phyloP scores from a whole-genome alignment of 1,140 invertebrate species.

The Eumaeus atala region DNA sequence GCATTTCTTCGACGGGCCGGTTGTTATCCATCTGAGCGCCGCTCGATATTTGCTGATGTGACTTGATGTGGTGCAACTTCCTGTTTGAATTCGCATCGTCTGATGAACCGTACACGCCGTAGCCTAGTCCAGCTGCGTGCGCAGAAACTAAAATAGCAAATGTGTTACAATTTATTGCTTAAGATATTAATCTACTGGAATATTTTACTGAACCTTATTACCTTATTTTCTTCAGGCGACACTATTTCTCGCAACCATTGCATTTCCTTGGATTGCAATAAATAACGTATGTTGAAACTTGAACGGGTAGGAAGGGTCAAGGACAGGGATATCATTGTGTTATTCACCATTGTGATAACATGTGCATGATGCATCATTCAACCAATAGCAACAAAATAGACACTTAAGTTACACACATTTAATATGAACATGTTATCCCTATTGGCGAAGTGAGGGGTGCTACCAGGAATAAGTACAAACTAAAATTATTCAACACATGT shows the following conservation, averaged over 20 bases:
- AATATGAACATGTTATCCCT: conserved; percentile 71
- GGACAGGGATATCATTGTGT: conserved; percentile 43
- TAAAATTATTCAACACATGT: conserved; percentile 73
- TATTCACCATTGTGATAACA: conserved; percentile 60
- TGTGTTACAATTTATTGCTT: conserved; percentile 2
- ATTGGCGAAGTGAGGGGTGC: conserved; percentile 74
- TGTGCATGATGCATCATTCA: conserved; percentile 43
- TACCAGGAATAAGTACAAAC: conserved; percentile 75
- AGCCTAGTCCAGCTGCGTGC: conserved; percentile 72
- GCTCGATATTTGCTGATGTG: conserved; percentile 63
- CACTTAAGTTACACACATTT: conserved; percentile 22
- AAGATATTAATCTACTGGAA: background rate
- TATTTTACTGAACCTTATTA: background rate
- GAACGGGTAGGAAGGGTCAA: conserved; percentile 29
- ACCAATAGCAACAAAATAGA: conserved; percentile 22
- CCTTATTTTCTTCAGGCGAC: conserved; percentile 3
- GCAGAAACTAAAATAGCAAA: conserved; percentile 56
- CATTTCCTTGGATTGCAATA: no score
- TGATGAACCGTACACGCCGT: conserved; percentile 62
- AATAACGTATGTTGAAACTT: conserved; percentile 9
- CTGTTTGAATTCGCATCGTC: conserved; percentile 54
- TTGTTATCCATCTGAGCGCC: conserved; percentile 52
- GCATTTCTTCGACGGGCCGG: conserved; percentile 72
- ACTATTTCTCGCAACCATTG: conserved; percentile 22
- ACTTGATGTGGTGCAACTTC: conserved; percentile 72